phyloP scores from a whole-genome alignment of 2,888 invertebrate genomes.

The Lysandra bellargus region DNA sequence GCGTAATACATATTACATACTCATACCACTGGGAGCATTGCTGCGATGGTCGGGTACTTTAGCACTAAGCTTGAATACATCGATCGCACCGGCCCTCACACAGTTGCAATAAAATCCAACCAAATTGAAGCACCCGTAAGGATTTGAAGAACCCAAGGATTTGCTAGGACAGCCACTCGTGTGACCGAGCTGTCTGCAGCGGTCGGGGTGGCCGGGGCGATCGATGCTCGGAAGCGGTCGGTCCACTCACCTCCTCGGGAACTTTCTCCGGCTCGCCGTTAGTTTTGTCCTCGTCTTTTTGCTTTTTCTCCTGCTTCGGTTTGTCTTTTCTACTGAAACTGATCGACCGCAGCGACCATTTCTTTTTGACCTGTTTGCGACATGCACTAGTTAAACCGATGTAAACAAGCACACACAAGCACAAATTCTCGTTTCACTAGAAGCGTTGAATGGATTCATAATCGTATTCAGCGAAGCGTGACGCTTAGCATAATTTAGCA shows the following conservation, averaged over 20 bases:
- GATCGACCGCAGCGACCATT: constrained; percentile 93
- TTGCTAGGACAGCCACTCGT: neutral
- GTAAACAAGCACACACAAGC: constrained; percentile 34
- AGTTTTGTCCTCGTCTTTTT: constrained; percentile 79
- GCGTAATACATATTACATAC: constrained; percentile 11
- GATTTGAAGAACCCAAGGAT: neutral
- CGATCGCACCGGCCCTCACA: neutral
- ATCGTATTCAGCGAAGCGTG: constrained; percentile 25
- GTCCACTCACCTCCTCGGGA: constrained; percentile 82
- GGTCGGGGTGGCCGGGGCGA: neutral
- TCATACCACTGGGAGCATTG: neutral
- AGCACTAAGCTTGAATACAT: constrained; percentile 12
- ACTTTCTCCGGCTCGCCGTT: constrained; percentile 83
- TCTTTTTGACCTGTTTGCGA: constrained; percentile 86
- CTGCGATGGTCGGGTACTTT: neutral
- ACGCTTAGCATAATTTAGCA: constrained; percentile 31
- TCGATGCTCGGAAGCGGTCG: constrained; percentile 8
- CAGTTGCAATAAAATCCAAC: neutral
- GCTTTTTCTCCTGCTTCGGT: constrained; percentile 88
- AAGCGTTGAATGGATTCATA: constrained; percentile 29
- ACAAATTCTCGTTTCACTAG: constrained; percentile 27
- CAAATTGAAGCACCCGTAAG: neutral
- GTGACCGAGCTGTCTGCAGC: neutral
- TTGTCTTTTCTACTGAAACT: constrained; percentile 94
- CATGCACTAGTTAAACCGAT: constrained; percentile 46